Percentiles rank a stretch among this genome's conserved stretches.
Evolutionary conservation across 2,113 vertebrate species (phyloP).

Genomic region (human): GRCh38 chr9:36065501-36066000

Average conservation of each 20-base stretch:
- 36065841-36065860: background rate
- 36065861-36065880: conserved; percentile 46
- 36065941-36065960: conserved; percentile 14
- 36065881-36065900: conserved; percentile 45
- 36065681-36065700: background rate
- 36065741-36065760: conserved; percentile 39
- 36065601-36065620: conserved; percentile 97
- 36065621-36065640: conserved; percentile 88
- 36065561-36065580: conserved; percentile 87
- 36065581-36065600: conserved; percentile 95
- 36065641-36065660: conserved; percentile 11
- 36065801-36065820: conserved; percentile 43
- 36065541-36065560: conserved; percentile 63
- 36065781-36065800: conserved; percentile 47
- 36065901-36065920: conserved; percentile 44
- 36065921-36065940: background rate
- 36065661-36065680: conserved; percentile 56
- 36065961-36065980: background rate
- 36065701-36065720: conserved; percentile 41
- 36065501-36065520: conserved; percentile 51
- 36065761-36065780: conserved; percentile 40
- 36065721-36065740: conserved; percentile 36
- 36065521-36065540: conserved; percentile 40
- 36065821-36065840: conserved; percentile 57
- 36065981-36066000: conserved; percentile 14